Conservation (phyloP, 1,140 invertebrate genomes). For the Ips typographus region DNA sequence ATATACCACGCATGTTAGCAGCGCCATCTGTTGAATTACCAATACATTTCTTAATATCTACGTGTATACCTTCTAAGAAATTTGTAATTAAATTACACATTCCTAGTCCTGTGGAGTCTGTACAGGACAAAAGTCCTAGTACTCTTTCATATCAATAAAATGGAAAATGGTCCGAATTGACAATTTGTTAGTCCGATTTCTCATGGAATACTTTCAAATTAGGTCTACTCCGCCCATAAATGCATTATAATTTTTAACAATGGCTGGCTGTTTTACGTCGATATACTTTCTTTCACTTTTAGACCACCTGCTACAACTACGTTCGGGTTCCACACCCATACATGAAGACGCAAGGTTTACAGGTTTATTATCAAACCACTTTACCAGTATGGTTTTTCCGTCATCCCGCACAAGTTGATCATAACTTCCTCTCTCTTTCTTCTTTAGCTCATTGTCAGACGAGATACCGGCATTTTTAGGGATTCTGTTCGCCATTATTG, state of each 20-base stretch:
- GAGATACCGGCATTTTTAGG: slow-evolving; percentile 13
- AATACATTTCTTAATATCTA: too few species aligned
- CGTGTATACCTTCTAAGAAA: too few species aligned
- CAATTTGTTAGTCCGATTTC: slow-evolving; percentile 25
- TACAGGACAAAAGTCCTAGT: too few species aligned
- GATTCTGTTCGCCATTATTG: slow-evolving; percentile 26
- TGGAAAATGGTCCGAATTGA: slow-evolving; percentile 25
- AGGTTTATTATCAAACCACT: too few species aligned
- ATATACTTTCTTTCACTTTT: slow-evolving; percentile 12
- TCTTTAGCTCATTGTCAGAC: slow-evolving; percentile 27
- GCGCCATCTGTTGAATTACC: too few species aligned
- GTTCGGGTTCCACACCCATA: slow-evolving; percentile 8
- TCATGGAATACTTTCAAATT: slow-evolving; percentile 27
- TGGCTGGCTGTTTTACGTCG: slow-evolving; percentile 8
- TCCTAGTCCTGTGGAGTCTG: too few species aligned
- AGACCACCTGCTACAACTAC: slow-evolving; percentile 13
- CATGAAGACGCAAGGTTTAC: slow-evolving; percentile 19
- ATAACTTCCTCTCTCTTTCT: slow-evolving; percentile 19
- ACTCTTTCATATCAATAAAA: too few species aligned
- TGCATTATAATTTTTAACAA: slow-evolving; percentile 19
- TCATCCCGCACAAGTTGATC: slow-evolving; percentile 27
- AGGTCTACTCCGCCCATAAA: slow-evolving; percentile 23
- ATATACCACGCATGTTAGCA: too few species aligned
- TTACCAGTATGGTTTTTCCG: slow-evolving; percentile 19
- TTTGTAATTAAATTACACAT: too few species aligned